Evolutionary conservation across 2,797 vertebrate species (phyloP).

Genomic region (Poeciliopsis infans): DNA sequence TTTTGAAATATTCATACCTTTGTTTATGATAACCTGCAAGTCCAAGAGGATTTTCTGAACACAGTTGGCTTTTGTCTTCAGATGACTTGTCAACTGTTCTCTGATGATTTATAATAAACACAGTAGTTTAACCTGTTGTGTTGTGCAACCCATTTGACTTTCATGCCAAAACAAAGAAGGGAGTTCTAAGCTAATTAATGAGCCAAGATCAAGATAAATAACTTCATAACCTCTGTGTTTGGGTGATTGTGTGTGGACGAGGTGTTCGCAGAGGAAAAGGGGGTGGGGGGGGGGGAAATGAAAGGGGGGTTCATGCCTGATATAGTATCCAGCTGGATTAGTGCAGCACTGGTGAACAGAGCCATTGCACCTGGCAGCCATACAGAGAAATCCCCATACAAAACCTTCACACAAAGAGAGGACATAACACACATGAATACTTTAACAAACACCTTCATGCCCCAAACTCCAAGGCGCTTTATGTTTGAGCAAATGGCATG

Average conservation of each 20-base stretch:
- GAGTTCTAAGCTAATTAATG: slow-evolving; percentile 15
- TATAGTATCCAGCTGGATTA: slow-evolving; percentile 65
- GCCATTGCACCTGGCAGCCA: slow-evolving; percentile 65
- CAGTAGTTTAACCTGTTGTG: slow-evolving; percentile 14
- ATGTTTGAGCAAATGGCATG: neutral
- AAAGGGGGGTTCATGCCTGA: slow-evolving; percentile 41
- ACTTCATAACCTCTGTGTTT: neutral
- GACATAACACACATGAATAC: slow-evolving; percentile 20
- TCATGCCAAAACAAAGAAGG: slow-evolving; percentile 30
- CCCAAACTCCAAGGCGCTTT: neutral
- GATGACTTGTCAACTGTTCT: neutral
- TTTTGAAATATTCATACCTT: slow-evolving; percentile 9
- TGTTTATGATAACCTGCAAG: neutral
- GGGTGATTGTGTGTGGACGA: slow-evolving; percentile 1
- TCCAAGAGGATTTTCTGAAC: neutral
- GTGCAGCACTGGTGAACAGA: slow-evolving; percentile 60
- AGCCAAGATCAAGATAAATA: slow-evolving; percentile 6
- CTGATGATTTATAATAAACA: slow-evolving; percentile 5
- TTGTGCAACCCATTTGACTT: slow-evolving; percentile 29
- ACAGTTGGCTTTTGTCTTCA: neutral
- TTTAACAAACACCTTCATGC: slow-evolving; percentile 21
- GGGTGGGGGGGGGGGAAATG: neutral
- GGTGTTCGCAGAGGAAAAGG: slow-evolving; percentile 1
- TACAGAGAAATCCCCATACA: slow-evolving; percentile 53
- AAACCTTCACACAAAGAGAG: slow-evolving; percentile 22